Conservation (phyloP, 2,113 vertebrate genomes). For the Indicator indicator region DNA sequence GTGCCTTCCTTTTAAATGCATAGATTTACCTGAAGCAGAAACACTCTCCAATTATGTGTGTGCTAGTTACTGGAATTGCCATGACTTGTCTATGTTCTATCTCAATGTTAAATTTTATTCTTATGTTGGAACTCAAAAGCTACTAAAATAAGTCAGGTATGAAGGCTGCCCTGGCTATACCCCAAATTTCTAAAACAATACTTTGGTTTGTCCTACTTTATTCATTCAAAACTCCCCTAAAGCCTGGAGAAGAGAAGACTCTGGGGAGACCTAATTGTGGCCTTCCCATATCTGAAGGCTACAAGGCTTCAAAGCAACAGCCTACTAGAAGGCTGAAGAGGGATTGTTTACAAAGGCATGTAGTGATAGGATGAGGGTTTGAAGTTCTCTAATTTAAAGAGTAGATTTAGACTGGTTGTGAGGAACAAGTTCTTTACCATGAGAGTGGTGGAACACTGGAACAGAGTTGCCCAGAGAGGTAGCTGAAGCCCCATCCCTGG, state of each 20-base stretch:
- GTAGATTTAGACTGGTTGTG: no score
- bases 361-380: no score
- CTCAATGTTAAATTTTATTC: not conserved
- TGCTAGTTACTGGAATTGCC: not conserved
- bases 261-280: no score
- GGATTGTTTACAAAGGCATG: no score
- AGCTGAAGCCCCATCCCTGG: no score
- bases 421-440: no score
- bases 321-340: no score
- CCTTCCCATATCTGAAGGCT: no score
- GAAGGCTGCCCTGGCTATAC: not conserved
- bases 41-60: not conserved
- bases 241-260: not conserved
- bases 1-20: not conserved
- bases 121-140: not conserved
- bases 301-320: no score
- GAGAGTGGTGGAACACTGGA: no score
- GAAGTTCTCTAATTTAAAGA: no score
- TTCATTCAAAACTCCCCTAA: not conserved
- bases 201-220: not conserved
- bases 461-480: no score
- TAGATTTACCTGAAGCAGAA: not conserved
- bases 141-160: conserved; percentile 1
- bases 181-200: not conserved
- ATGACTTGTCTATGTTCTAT: not conserved